These are phyloP conservation scores for Penaeus indicus DNA, from an alignment of 1,140 invertebrate genomes.

Conservation along the genomic window DNA sequence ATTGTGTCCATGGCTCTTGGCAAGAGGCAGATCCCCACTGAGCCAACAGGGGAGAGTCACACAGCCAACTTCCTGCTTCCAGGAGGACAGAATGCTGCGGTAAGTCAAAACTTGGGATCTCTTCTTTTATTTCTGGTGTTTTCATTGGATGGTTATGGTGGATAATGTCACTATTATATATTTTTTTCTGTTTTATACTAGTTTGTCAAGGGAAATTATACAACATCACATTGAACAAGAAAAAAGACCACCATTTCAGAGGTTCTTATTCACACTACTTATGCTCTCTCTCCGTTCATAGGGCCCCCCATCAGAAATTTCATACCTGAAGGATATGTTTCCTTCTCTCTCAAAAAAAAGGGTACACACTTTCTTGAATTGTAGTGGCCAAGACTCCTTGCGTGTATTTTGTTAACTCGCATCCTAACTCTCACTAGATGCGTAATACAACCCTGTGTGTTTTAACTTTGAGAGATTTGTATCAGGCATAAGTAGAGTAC, in stretches of 20 bases:
- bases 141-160: neutral
- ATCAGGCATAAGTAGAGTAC: too few relatives aligned
- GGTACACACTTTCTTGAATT: constrained; percentile 44
- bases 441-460: neutral
- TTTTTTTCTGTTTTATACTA: neutral
- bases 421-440: neutral
- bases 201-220: too few relatives aligned
- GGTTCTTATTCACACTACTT: constrained; percentile 4
- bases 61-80: constrained; percentile 96
- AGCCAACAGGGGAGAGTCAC: constrained; percentile 76
- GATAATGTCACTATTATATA: neutral
- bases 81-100: constrained; percentile 76
- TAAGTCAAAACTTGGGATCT: constrained; percentile 52
- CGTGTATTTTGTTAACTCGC: neutral
- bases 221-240: too few relatives aligned
- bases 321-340: constrained; percentile 61
- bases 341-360: constrained; percentile 26
- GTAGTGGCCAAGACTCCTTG: neutral
- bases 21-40: constrained; percentile 86
- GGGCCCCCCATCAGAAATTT: constrained; percentile 59
- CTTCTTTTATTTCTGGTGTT: neutral
- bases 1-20: constrained; percentile 98
- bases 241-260: neutral
- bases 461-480: too few relatives aligned
- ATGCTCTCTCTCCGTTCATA: too few relatives aligned